Evolutionary conservation across 2,888 invertebrate species (phyloP).

Genomic region (Enoplolaimus lenunculus): DNA sequence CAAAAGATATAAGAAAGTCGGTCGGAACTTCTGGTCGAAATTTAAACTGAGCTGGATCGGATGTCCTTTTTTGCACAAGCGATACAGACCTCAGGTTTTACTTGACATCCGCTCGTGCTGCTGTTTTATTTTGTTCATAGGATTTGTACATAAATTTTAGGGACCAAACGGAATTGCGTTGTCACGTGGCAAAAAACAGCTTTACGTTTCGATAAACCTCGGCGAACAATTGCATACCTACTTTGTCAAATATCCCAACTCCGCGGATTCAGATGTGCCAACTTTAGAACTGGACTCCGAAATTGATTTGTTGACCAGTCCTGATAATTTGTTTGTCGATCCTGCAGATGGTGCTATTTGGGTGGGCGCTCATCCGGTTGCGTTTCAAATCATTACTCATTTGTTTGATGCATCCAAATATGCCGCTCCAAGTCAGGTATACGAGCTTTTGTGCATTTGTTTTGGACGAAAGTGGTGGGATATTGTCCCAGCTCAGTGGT

Average conservation of each 20-base stretch:
- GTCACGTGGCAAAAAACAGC: neutral
- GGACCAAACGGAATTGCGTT: conserved; percentile 12
- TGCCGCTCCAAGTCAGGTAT: conserved; percentile 21
- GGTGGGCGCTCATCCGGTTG: conserved; percentile 16
- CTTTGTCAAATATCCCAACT: too few species aligned
- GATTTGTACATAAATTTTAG: too few species aligned
- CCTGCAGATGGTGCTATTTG: neutral
- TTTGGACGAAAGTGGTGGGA: neutral
- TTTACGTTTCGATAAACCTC: conserved; percentile 4
- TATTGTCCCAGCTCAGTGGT: too few species aligned
- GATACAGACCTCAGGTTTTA: too few species aligned
- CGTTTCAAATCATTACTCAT: conserved; percentile 8
- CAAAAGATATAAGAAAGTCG: too few species aligned
- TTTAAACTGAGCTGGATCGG: too few species aligned
- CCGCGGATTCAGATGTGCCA: neutral
- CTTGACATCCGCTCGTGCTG: too few species aligned
- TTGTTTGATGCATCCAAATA: neutral
- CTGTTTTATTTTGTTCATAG: too few species aligned
- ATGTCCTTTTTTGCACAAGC: too few species aligned
- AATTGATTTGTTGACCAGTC: neutral
- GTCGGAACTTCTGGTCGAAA: too few species aligned
- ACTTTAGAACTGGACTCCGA: neutral
- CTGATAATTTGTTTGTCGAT: conserved; percentile 15
- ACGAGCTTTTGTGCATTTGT: neutral
- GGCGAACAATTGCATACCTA: conserved; percentile 8